Evolutionary conservation across 2,113 vertebrate genomes (phyloP).

Genomic region (Phalacrocorax carbo): DNA sequence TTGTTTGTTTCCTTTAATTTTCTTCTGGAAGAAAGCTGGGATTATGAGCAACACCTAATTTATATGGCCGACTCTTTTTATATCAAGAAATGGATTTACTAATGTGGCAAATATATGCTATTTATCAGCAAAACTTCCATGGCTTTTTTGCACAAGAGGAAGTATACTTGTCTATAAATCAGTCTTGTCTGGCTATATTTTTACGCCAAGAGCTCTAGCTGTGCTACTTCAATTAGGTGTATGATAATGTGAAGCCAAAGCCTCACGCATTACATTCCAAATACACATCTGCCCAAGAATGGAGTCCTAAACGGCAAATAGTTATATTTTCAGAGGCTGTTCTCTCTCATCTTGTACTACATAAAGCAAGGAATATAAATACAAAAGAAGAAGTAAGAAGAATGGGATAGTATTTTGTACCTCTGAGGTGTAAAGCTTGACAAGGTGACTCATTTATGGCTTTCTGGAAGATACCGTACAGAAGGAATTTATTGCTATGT

Average conservation of each 20-base stretch:
- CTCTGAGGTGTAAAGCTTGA: constrained; percentile 26
- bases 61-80: neutral
- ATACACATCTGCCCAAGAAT: neutral
- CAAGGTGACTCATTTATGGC: constrained; percentile 56
- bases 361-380: constrained; percentile 15
- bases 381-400: neutral
- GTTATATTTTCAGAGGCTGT: neutral
- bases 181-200: neutral
- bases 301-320: neutral
- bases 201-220: neutral
- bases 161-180: constrained; percentile 15
- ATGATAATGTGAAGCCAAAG: neutral
- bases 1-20: constrained; percentile 1
- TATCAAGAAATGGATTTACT: neutral
- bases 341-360: neutral
- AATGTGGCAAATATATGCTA: neutral
- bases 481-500: constrained; percentile 27
- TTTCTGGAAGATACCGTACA: constrained; percentile 29
- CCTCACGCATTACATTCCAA: neutral
- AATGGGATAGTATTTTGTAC: constrained; percentile 2
- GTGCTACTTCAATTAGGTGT: neutral
- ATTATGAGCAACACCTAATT: constrained; percentile 4
- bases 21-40: neutral
- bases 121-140: constrained; percentile 4
- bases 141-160: neutral